phyloP scores from a whole-genome alignment of 2,888 invertebrate species.

The Caenorhabditis macrosperma region DNA sequence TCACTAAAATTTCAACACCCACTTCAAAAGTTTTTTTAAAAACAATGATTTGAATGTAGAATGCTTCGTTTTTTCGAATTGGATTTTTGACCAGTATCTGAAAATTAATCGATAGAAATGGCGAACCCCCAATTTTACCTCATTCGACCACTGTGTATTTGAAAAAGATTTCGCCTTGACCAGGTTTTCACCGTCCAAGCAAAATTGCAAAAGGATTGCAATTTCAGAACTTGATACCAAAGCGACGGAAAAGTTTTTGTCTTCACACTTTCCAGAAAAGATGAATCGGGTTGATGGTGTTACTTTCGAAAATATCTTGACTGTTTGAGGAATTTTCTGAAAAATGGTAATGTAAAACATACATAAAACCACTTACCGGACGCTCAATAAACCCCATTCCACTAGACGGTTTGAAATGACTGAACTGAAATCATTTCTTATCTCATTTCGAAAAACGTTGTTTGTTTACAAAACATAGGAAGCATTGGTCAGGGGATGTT shows the following conservation, averaged over 20 bases:
- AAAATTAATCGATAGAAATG: background rate
- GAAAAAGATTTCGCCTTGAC: slow-evolving; percentile 23
- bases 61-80: background rate
- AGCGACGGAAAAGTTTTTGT: slow-evolving; percentile 30
- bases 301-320: slow-evolving; percentile 27
- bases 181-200: slow-evolving; percentile 6
- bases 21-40: slow-evolving; percentile 1
- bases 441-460: background rate
- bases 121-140: background rate
- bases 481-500: background rate
- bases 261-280: slow-evolving; percentile 27
- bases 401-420: background rate
- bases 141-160: slow-evolving; percentile 17
- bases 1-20: too few relatives aligned
- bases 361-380: slow-evolving; percentile 24
- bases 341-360: too few relatives aligned
- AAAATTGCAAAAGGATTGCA: slow-evolving; percentile 15
- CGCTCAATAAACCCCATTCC: slow-evolving; percentile 14
- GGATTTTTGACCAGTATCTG: slow-evolving; percentile 8
- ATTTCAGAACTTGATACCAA: background rate
- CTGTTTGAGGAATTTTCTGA: slow-evolving; percentile 43
- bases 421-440: background rate
- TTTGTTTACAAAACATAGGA: slow-evolving; percentile 1
- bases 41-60: slow-evolving; percentile 26
- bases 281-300: slow-evolving; percentile 21